phyloP scores from a whole-genome alignment of 2,888 invertebrate species.

The Cheilosia variabilis region DNA sequence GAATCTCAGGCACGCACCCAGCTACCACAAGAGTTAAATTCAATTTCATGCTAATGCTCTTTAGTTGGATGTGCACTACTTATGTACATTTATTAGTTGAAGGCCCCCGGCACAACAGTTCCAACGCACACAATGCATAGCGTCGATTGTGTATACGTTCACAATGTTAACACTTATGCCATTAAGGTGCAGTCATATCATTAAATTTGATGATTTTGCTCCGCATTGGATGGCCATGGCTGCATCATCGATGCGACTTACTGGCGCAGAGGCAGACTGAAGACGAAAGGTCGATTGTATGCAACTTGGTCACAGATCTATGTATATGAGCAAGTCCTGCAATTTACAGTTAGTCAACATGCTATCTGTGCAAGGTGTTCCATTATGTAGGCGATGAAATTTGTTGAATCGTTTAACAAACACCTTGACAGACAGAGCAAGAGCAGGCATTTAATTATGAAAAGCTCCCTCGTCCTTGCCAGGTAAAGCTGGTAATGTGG shows the following conservation, averaged over 20 bases:
- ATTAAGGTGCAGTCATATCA: constrained; percentile 44
- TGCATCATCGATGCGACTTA: no score
- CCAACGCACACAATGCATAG: background rate
- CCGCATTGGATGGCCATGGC: background rate
- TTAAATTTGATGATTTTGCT: constrained; percentile 41
- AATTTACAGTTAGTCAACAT: constrained; percentile 31
- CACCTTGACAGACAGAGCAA: constrained; percentile 37
- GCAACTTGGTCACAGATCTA: background rate
- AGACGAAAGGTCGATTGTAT: background rate
- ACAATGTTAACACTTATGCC: constrained; percentile 34
- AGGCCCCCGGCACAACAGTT: background rate
- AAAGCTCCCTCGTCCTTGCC: constrained; percentile 6
- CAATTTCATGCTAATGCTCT: constrained; percentile 32
- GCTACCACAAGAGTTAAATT: constrained; percentile 37
- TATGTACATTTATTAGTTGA: constrained; percentile 16
- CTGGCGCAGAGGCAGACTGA: background rate
- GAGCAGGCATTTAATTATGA: constrained; percentile 40
- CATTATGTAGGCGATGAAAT: constrained; percentile 40
- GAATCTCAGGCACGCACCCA: constrained; percentile 2
- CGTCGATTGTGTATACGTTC: background rate
- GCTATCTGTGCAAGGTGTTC: constrained; percentile 12
- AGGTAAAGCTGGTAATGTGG: background rate
- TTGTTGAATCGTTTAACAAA: constrained; percentile 46
- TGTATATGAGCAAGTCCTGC: background rate
- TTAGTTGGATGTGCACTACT: constrained; percentile 12